Evolutionary conservation across 2,113 vertebrate species (phyloP).

Genomic region (Scopus umbretta): DNA sequence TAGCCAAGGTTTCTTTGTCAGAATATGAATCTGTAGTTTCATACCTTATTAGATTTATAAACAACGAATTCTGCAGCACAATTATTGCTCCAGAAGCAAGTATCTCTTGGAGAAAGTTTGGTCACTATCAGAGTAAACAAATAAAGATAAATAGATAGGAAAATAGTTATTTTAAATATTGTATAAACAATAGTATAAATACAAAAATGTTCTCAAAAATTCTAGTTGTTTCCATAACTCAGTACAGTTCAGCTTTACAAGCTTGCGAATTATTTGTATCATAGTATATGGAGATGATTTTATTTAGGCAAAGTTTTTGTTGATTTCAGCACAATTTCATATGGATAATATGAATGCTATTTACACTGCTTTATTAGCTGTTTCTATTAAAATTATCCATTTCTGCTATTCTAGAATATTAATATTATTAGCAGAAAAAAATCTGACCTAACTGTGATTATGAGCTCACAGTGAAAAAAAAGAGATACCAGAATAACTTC

Average conservation of each 20-base stretch:
- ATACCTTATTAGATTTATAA: neutral
- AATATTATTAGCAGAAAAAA: neutral
- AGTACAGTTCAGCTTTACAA: neutral
- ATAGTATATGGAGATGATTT: neutral
- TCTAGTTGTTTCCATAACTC: neutral
- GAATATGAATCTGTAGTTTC: neutral
- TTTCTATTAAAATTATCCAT: neutral
- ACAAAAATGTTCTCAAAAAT: neutral
- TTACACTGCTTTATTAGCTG: neutral
- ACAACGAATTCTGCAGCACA: neutral
- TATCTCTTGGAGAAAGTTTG: neutral
- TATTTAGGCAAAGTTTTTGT: neutral
- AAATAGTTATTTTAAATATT: neutral
- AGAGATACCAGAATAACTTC: neutral
- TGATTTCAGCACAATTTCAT: neutral
- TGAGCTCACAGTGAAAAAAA: neutral
- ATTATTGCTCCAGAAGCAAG: neutral
- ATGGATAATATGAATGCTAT: neutral
- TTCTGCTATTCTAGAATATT: neutral
- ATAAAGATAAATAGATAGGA: neutral
- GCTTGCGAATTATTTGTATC: neutral
- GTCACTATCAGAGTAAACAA: neutral
- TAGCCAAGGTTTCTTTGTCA: neutral
- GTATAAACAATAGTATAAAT: neutral
- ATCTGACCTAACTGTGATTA: neutral